Evolutionary conservation across 2,888 invertebrate genomes (phyloP), one percentile per base, ranked within the genome.

Genomic region (Punctoribates punctum): DNA sequence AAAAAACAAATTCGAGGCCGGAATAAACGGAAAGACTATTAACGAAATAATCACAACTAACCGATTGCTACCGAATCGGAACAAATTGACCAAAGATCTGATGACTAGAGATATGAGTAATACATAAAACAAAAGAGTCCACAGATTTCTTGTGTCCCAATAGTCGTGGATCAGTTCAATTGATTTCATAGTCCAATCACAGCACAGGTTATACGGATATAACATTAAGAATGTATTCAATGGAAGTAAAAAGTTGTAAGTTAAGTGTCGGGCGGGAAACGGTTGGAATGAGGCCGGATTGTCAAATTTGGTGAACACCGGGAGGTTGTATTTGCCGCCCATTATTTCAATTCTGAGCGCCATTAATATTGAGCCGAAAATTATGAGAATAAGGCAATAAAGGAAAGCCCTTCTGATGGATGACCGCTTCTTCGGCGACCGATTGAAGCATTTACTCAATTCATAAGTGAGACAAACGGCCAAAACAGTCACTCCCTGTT

Each of bases 151-250:
- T 5, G 87, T 86, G 84, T 98, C 97, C 81, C 88, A 86, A 25
- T 93, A 81, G 42, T 89, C 88, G 72, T 89, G 89, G 80, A 98
- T 89, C 78, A 93, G 88, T 11, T 96, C 94, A 82, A 98, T 90
- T 0, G 97, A 91, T 81, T 95, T 95, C 97, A 98, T 97, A 29
- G 96, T 96, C 98, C 97, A 98, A 85, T 98, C 97, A 86, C 96
- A 98, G 84, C 96, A 96, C 76, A 98, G 87, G 80, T 90, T 89
- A 81, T 89, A 88, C 8, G 97, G 97, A 84, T 90, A 94, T 62
- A 96, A 84, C 78, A 97, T 87, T 82, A 97, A 88, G 84, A 90
- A 89, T 82, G 94, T 90, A 85, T 97, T 96, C 83, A 94, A 91
- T 67, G 92, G 90, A 60, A 97, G 96, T 81, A 98, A 88, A 84